Base-by-base conservation (phyloP, 2,888 invertebrate species). In the Trimorus sp. region DNA sequence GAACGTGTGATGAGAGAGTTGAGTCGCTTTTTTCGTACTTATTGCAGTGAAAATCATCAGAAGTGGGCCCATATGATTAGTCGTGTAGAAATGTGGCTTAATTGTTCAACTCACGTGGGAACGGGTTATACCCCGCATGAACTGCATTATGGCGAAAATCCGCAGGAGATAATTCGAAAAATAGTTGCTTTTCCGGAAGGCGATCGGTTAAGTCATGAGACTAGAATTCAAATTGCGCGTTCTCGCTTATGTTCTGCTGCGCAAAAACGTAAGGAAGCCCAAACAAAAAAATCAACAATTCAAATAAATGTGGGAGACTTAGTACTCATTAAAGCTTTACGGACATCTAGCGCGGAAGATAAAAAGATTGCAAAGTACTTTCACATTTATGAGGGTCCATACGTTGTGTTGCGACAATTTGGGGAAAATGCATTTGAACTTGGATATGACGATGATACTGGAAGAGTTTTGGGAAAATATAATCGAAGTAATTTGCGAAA, bases 21-120 rank as follows among this genome's bases (percentile, higher is more conserved):
- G 37, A 40, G 65, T 37, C 16, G 65, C 36, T 65, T 65, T 14
- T 65, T 65, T 49, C 12, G 65, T 14, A 53, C 53, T 6, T 65
- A 40, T 49, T 51, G 49, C 11, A 37, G 15, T 14, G 49, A 36
- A 4, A 48, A 65, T 38, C 65, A 65, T 51, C 11, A 36, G 37
- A 49, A 26, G 7, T 62, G 40, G 62, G 58, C 26, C 7, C 7
- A 14, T 51, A 51, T 51, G 51, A 51, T 51, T 51, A 14, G 14
- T 14, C 12, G 14, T 7, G 51, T 51, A 14, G 51, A 51, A 51
- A 12, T 7, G n/a, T 51, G 51, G 51, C 7, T 51, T n/a, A 51
- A 51, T 51, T 51, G 51, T 14, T n/a, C 51, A 14, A 51, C 14
- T 12, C 51, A 51, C 14, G 51, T 51, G n/a, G 14, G 12, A 14